Conservation (phyloP, 2,113 vertebrate genomes). For the Oenanthe melanoleuca region DNA sequence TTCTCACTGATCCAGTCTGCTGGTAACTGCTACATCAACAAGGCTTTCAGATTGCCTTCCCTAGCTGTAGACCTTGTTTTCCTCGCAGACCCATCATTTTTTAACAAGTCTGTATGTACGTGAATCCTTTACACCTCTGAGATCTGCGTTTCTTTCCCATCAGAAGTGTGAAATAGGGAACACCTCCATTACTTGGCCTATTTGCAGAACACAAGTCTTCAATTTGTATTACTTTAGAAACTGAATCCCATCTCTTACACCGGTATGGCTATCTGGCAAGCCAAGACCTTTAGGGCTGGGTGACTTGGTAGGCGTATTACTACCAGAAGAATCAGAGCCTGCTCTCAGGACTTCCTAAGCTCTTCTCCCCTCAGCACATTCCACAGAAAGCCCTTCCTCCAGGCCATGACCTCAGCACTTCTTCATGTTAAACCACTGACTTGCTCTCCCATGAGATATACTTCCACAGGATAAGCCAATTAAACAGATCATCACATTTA, state of each 20-base stretch:
- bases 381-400: not conserved
- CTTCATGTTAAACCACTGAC: not conserved
- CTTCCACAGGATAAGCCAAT: no score
- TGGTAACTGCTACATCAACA: not conserved
- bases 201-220: not conserved
- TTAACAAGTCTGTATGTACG: rapidly evolving
- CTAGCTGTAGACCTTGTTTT: not conserved
- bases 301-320: not conserved
- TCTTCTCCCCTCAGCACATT: not conserved
- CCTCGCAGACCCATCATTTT: not conserved
- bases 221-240: not conserved
- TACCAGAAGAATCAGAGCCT: not conserved
- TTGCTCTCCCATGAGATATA: not conserved
- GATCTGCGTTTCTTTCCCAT: not conserved
- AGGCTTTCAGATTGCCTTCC: not conserved
- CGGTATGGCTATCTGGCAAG: not conserved
- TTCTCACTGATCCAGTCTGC: not conserved
- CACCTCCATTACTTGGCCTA: no score
- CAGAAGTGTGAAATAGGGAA: not conserved
- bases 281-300: not conserved
- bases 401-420: not conserved
- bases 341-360: not conserved
- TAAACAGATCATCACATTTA: not conserved
- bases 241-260: not conserved
- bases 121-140: not conserved